Percentiles rank a stretch among this genome's conserved stretches.
Conservation (phyloP, 2,888 invertebrate species). For the Orthonevra nobilis region DNA sequence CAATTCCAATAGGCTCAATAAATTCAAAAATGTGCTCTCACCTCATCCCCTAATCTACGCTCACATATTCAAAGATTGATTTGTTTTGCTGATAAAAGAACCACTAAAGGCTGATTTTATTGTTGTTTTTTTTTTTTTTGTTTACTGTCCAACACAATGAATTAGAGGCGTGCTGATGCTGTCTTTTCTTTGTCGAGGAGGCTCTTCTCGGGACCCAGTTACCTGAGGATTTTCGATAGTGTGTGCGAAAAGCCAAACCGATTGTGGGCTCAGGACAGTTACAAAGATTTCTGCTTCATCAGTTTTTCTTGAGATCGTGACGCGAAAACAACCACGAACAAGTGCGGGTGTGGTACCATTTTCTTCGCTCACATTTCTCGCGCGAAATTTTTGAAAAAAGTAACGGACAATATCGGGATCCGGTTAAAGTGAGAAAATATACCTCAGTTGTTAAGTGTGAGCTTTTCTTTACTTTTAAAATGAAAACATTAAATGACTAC, state of each 20-base stretch:
- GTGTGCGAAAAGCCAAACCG: constrained; percentile 49
- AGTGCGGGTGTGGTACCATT: neutral
- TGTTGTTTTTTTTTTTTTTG: constrained; percentile 35
- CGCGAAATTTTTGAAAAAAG: constrained; percentile 32
- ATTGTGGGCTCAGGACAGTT: constrained; percentile 10
- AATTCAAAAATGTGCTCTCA: constrained; percentile 38
- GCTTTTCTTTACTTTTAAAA: constrained; percentile 38
- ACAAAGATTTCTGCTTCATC: constrained; percentile 37
- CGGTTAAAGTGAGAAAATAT: constrained; percentile 23
- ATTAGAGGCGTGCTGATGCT: constrained; percentile 72
- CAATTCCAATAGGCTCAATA: too few relatives aligned
- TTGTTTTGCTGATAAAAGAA: constrained; percentile 31
- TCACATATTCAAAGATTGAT: constrained; percentile 13
- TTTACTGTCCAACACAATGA: constrained; percentile 39
- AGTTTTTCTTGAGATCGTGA: constrained; percentile 20
- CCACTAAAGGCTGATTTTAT: constrained; percentile 15
- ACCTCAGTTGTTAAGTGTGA: neutral
- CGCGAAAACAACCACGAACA: constrained; percentile 8
- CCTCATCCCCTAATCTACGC: neutral
- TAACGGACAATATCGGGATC: constrained; percentile 52
- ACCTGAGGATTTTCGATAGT: constrained; percentile 30
- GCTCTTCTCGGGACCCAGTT: constrained; percentile 7
- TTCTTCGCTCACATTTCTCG: constrained; percentile 1
- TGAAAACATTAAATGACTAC: constrained; percentile 81
- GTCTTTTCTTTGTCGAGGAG: constrained; percentile 21